Conservation (phyloP, 2,888 invertebrate species). For the Abrostola tripartita region DNA sequence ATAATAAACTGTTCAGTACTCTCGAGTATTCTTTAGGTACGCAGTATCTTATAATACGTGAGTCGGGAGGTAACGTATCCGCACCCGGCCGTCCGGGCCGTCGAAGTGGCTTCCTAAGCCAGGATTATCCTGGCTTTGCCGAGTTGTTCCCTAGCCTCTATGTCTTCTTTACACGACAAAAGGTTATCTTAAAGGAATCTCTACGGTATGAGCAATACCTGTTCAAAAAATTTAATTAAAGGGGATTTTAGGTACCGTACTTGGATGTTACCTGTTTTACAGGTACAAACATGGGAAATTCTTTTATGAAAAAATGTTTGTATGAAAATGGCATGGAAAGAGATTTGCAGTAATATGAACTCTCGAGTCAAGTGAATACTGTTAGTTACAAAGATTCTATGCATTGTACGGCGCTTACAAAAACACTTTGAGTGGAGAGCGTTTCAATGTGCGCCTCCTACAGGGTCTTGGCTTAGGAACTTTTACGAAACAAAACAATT, state of each 20-base stretch:
- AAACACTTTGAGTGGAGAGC: conserved; percentile 45
- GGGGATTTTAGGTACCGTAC: conserved; percentile 40
- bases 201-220: conserved; percentile 33
- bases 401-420: conserved; percentile 67
- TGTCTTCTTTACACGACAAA: conserved; percentile 53
- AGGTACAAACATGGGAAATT: too few species aligned
- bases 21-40: conserved; percentile 19
- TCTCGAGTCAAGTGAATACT: conserved; percentile 60
- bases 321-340: conserved; percentile 46
- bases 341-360: conserved; percentile 54
- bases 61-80: conserved; percentile 46
- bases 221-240: conserved; percentile 48
- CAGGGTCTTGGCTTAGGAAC: conserved; percentile 44
- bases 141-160: conserved; percentile 56
- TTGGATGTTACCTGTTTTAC: conserved; percentile 19
- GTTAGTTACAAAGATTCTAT: conserved; percentile 64
- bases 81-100: conserved; percentile 21
- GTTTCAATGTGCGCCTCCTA: conserved; percentile 36
- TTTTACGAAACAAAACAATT: conserved; percentile 53
- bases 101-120: conserved; percentile 71
- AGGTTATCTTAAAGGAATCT: conserved; percentile 55
- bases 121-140: conserved; percentile 68
- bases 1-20: neutral
- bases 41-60: conserved; percentile 27
- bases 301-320: conserved; percentile 6